Conservation (phyloP, 2,797 vertebrate species). For the Gobio occitaniae region DNA sequence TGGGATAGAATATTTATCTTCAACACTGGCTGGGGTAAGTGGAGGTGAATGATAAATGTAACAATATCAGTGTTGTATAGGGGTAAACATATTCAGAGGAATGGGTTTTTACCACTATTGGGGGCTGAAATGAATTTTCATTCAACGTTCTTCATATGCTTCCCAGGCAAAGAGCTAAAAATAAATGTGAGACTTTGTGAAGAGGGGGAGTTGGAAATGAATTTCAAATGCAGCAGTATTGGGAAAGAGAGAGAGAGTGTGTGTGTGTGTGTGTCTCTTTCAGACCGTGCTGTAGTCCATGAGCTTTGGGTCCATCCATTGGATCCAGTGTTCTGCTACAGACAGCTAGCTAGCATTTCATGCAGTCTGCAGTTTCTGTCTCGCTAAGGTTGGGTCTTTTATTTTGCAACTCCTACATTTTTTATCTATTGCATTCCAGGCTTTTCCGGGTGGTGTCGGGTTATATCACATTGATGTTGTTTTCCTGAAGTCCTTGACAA, state of each 20-base stretch:
- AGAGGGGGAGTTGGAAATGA: slow-evolving; percentile 52
- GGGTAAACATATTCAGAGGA: slow-evolving; percentile 34
- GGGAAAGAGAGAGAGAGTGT: not conserved
- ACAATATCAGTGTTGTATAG: slow-evolving; percentile 1
- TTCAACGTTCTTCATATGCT: slow-evolving; percentile 37
- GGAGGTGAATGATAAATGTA: slow-evolving; percentile 18
- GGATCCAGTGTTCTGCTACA: slow-evolving; percentile 43
- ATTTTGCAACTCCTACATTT: slow-evolving; percentile 15
- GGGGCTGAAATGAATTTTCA: slow-evolving; percentile 43
- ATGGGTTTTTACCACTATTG: slow-evolving; percentile 25
- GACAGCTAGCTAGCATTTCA: slow-evolving; percentile 72
- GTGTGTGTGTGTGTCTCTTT: slow-evolving; percentile 40
- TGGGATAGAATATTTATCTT: slow-evolving; percentile 7
- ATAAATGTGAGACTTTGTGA: slow-evolving; percentile 49
- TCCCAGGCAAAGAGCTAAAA: slow-evolving; percentile 50
- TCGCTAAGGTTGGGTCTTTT: slow-evolving; percentile 36
- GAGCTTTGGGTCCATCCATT: slow-evolving; percentile 68
- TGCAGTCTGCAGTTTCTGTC: slow-evolving; percentile 58
- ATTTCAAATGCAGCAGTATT: slow-evolving; percentile 49
- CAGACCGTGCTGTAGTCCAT: slow-evolving; percentile 65
- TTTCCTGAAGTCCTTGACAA: slow-evolving; percentile 37
- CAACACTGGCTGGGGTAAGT: slow-evolving; percentile 6
- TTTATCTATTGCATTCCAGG: not conserved
- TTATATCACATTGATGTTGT: slow-evolving; percentile 27
- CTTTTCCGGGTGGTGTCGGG: not conserved